Evolutionary conservation across 2,888 invertebrate genomes (phyloP), one percentile per base, ranked within the genome.

Genomic region (Mythimna pallens): DNA sequence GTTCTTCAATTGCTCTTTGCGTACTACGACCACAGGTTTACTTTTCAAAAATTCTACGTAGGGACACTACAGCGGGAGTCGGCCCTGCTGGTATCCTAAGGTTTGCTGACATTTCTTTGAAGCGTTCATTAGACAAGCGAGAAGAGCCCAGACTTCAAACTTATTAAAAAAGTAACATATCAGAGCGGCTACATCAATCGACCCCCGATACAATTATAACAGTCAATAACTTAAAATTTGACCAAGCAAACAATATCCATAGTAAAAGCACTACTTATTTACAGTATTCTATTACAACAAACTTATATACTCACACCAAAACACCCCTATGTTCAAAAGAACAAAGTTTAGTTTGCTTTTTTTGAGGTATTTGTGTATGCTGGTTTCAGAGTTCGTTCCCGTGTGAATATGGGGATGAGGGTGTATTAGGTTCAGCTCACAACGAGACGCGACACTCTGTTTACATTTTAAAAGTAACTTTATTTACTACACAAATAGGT

Each of bases 331-430:
- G 0, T 14, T 0, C 20, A 0, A 2, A 4, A 0, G 0, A 0
- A 63, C 82, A 90, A 63, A 69, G 84, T 79, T 43, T 17, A 85
- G 40, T 83, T 81, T 89, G 4, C 64, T 22, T 52, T 79, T 73
- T 34, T 54, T 58, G 2, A 20, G 43, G 43, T 34, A 52, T 73
- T 62, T 22, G 30, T 57, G 40, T 69, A 59, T 36, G 58, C 80
- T 82, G 63, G 80, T 69, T 22, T 61, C 58, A 61, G 61, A 61
- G 58, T 68, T 59, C 57, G 91, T 94, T 94, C 94, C 94, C 94
- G 92, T 94, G 94, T 94, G 94, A 94, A 90, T 88, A 85, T 72
- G 76, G 70, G 75, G 74, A 80, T 76, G 86, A 86, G 88, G 74
- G 76, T 64, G 77, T 58, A 10, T 74, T 70, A 61, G 61, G 47